phyloP scores from a whole-genome alignment of 1,140 invertebrate genomes.

The Drosophila elegans region DNA sequence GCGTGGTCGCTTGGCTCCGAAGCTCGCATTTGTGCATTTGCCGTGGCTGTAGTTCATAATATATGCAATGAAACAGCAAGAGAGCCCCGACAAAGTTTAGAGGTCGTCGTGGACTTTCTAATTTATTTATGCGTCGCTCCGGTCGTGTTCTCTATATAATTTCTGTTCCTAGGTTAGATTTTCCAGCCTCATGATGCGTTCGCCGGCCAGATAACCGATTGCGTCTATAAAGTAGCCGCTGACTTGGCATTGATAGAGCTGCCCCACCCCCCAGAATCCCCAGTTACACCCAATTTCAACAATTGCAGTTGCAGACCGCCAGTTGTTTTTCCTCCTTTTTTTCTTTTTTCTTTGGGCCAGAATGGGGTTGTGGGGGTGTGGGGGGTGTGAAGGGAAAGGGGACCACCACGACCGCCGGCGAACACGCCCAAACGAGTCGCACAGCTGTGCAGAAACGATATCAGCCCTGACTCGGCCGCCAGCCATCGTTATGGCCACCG shows the following conservation, averaged over 20 bases:
- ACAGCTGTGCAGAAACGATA: conserved; percentile 61
- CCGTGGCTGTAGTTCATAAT: conserved; percentile 67
- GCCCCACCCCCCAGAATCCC: conserved; percentile 21
- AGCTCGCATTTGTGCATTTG: conserved; percentile 42
- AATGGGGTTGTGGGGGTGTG: not conserved
- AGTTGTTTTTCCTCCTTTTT: not conserved
- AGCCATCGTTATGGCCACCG: conserved; percentile 31
- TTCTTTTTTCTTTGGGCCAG: too few relatives aligned
- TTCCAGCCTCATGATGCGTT: conserved; percentile 58
- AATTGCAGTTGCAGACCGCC: conserved; percentile 35
- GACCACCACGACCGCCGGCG: conserved; percentile 60
- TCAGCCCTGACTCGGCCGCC: conserved; percentile 47
- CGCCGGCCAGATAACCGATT: conserved; percentile 42
- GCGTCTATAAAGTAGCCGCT: conserved; percentile 41
- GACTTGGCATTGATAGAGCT: conserved; percentile 59
- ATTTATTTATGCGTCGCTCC: conserved; percentile 78
- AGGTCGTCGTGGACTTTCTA: conserved; percentile 80
- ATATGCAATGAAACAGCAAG: conserved; percentile 72
- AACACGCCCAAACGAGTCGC: conserved; percentile 81
- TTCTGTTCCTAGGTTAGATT: conserved; percentile 58
- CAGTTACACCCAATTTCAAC: conserved; percentile 73
- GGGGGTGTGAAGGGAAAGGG: not conserved
- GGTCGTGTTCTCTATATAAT: conserved; percentile 52
- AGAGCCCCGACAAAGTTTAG: conserved; percentile 71
- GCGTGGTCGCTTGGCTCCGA: conserved; percentile 68